phyloP scores from a whole-genome alignment of 2,113 vertebrate species.

The Formicarius rufipectus region DNA sequence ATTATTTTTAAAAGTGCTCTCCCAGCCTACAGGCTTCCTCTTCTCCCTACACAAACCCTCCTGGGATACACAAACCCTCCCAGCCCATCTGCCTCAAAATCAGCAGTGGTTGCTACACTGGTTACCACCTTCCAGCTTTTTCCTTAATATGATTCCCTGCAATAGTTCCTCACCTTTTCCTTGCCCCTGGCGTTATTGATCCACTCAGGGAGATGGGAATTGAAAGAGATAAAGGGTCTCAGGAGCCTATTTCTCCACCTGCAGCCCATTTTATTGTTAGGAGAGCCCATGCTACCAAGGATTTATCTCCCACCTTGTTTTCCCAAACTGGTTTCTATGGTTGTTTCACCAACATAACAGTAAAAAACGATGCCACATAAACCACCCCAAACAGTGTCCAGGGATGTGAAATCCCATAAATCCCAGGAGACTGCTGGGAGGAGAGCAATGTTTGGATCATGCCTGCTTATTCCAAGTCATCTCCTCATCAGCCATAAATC shows the following conservation, averaged over 20 bases:
- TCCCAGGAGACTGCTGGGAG: neutral
- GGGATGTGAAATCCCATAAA: neutral
- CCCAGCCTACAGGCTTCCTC: neutral
- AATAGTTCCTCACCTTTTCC: neutral
- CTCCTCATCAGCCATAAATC: neutral
- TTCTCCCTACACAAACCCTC: neutral
- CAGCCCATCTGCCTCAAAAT: neutral
- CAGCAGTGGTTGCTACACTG: neutral
- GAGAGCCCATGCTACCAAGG: rapidly evolving
- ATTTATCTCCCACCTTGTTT: neutral
- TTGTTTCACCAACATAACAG: neutral
- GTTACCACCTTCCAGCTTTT: neutral
- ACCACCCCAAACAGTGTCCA: neutral
- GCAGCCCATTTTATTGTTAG: neutral
- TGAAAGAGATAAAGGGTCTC: neutral
- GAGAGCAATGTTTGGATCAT: neutral
- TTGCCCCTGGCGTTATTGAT: neutral
- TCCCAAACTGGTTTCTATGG: neutral
- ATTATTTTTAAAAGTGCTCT: neutral
- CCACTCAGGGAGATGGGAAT: neutral
- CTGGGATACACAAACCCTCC: neutral
- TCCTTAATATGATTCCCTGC: neutral
- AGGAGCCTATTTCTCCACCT: neutral
- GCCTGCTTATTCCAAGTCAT: neutral
- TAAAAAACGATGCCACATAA: constrained; percentile 1